A percentile compares a stretch with the other conserved stretches of the same genome.
phyloP scores from a whole-genome alignment of 2,113 vertebrate genomes.

The Chamaetylas fuelleborni region DNA sequence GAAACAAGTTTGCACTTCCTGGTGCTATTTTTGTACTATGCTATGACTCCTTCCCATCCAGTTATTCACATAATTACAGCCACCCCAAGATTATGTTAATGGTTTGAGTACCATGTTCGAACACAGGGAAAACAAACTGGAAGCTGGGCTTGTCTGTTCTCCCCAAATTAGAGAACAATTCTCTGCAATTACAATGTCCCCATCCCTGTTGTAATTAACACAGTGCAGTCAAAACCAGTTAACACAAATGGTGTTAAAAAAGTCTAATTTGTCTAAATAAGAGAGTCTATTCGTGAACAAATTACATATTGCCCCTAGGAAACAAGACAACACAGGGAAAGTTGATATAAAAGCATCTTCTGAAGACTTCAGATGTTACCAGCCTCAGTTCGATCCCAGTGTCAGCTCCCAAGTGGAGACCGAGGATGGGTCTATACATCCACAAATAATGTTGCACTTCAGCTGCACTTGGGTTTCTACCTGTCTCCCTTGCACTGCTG shows the following conservation, averaged over 20 bases:
- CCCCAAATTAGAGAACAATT: not conserved
- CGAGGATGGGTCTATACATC: not conserved
- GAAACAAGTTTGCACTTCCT: not conserved
- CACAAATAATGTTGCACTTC: rapidly evolving
- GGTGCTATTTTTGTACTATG: not conserved
- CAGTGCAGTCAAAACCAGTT: slow-evolving; percentile 7
- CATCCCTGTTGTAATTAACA: not conserved
- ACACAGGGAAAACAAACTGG: not conserved
- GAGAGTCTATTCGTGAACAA: slow-evolving; percentile 2
- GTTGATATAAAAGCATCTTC: not conserved
- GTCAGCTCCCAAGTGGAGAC: not conserved
- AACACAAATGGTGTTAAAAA: slow-evolving; percentile 18
- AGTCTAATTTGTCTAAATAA: slow-evolving; percentile 40
- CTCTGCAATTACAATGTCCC: not conserved
- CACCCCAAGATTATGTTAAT: slow-evolving; percentile 1
- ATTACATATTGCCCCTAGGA: not conserved
- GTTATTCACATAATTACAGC: not conserved
- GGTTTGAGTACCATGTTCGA: not conserved
- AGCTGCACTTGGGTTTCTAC: not conserved
- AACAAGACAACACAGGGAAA: not conserved
- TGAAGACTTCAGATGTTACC: not conserved
- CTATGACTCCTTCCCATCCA: not conserved
- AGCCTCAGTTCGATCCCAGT: not conserved
- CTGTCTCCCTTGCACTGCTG: not conserved
- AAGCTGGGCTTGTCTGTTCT: not conserved